phyloP scores from a whole-genome alignment of 2,797 vertebrate genomes.

The Neosilurus mollespiculum region DNA sequence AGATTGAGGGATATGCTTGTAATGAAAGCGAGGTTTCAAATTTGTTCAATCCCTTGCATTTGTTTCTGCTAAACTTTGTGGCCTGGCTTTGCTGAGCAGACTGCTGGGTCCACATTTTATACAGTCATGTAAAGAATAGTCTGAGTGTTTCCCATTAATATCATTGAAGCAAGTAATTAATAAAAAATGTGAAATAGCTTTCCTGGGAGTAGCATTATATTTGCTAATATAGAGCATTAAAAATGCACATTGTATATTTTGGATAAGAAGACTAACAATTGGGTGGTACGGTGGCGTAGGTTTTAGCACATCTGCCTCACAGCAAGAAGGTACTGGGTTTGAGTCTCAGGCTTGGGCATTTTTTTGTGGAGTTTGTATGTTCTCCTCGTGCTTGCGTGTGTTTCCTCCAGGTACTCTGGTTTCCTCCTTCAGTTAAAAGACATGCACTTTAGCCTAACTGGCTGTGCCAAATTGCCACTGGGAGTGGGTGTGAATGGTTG shows the following conservation, averaged over 20 bases:
- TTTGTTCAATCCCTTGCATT: not conserved
- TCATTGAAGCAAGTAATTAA: not conserved
- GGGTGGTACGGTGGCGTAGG: too few relatives aligned
- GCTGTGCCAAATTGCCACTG: too few relatives aligned
- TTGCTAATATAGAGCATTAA: not conserved
- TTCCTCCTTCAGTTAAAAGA: too few relatives aligned
- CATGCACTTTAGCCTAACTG: too few relatives aligned
- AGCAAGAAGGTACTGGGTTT: too few relatives aligned
- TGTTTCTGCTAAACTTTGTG: not conserved
- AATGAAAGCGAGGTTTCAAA: constrained; percentile 2
- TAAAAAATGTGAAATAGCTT: not conserved
- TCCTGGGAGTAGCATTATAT: not conserved
- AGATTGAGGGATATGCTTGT: constrained; percentile 6
- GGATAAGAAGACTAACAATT: not conserved
- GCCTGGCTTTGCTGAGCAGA: not conserved
- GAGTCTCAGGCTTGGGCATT: too few relatives aligned
- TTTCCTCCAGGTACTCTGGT: too few relatives aligned
- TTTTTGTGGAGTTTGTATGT: too few relatives aligned
- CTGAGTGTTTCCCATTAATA: not conserved
- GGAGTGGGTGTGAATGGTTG: too few relatives aligned
- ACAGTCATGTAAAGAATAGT: not conserved
- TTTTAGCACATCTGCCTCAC: too few relatives aligned
- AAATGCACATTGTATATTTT: not conserved
- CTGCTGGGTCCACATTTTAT: not conserved
- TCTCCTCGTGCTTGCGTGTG: too few relatives aligned